phyloP scores from a whole-genome alignment of 2,113 vertebrate genomes.

The Calidris pugnax region DNA sequence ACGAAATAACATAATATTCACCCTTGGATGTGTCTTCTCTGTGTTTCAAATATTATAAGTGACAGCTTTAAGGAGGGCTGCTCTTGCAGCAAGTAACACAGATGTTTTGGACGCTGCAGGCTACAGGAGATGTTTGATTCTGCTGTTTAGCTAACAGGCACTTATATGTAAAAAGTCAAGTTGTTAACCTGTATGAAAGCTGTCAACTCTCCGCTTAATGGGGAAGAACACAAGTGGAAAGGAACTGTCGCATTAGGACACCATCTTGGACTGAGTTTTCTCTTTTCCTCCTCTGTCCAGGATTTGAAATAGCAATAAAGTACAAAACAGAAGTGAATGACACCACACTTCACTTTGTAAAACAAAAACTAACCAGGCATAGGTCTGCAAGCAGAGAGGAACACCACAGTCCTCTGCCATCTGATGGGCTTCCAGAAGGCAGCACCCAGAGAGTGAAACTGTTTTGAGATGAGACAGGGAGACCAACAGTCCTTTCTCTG shows the following conservation, averaged over 20 bases:
- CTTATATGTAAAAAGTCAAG: neutral
- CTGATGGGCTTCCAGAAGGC: neutral
- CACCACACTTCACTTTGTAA: neutral
- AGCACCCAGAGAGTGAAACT: accelerated
- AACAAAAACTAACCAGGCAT: neutral
- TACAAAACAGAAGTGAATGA: neutral
- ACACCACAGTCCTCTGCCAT: neutral
- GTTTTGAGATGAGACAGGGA: accelerated
- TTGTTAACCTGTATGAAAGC: neutral
- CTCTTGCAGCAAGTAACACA: neutral
- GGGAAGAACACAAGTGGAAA: neutral
- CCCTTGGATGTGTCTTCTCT: neutral
- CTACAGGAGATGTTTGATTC: neutral
- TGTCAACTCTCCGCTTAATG: neutral
- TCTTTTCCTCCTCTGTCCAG: neutral
- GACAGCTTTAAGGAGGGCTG: neutral
- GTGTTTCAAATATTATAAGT: neutral
- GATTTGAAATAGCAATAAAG: neutral
- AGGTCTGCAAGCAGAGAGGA: neutral
- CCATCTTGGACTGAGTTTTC: neutral
- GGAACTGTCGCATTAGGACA: neutral
- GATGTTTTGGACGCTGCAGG: neutral
- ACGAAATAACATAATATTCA: neutral
- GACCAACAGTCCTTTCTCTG: neutral
- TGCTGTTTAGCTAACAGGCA: neutral